Conservation (phyloP, 2,113 vertebrate genomes). For the Pedetes capensis region DNA sequence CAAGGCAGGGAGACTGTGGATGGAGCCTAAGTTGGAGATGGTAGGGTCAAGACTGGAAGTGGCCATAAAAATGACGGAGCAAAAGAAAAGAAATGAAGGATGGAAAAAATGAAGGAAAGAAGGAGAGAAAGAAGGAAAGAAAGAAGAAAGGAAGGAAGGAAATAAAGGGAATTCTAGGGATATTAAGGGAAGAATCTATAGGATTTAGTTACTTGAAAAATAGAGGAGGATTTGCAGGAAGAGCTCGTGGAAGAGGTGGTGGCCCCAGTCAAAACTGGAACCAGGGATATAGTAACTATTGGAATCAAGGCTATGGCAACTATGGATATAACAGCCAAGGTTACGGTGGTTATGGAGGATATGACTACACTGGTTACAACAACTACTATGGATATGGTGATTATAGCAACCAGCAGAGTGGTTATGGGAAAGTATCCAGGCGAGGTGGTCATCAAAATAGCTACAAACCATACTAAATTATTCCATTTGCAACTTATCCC, state of each 20-base stretch:
- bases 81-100: neutral
- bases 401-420: constrained; percentile 93
- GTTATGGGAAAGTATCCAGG: constrained; percentile 96
- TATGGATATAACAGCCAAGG: constrained; percentile 98
- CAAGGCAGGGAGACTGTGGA: neutral
- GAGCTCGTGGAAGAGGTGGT: too few relatives aligned
- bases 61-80: too few relatives aligned
- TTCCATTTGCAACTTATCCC: constrained; percentile 85
- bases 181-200: neutral
- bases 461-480: constrained; percentile 98
- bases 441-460: constrained; percentile 97
- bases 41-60: neutral
- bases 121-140: too few relatives aligned
- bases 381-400: constrained; percentile 98
- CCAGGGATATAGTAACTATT: too few relatives aligned
- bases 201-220: neutral
- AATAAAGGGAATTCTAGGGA: neutral
- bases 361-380: constrained; percentile 98
- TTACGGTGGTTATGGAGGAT: constrained; percentile 95
- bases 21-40: neutral
- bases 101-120: too few relatives aligned
- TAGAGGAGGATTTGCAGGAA: too few relatives aligned
- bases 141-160: neutral
- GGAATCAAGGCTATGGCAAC: constrained; percentile 97
- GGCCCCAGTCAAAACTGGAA: too few relatives aligned